Evolutionary conservation across 2,888 invertebrate genomes (phyloP).

Genomic region (Cheilosia vulpina): DNA sequence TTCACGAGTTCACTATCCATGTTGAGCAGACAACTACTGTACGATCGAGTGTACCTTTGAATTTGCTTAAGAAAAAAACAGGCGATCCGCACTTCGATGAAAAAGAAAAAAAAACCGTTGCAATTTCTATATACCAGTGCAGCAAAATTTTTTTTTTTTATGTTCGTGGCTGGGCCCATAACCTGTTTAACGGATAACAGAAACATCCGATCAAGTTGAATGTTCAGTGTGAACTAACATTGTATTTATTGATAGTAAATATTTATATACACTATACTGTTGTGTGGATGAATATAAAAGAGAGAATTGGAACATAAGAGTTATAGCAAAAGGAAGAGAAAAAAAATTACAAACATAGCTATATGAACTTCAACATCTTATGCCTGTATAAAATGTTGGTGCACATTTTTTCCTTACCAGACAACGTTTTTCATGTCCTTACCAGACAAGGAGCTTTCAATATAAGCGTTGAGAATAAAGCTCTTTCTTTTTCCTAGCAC

Average conservation of each 20-base stretch:
- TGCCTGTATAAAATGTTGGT: too few species aligned
- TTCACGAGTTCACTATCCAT: background rate
- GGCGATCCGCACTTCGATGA: too few species aligned
- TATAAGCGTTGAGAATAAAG: too few species aligned
- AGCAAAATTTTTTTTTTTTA: background rate
- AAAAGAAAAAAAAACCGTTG: background rate
- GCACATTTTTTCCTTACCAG: too few species aligned
- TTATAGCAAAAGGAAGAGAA: background rate
- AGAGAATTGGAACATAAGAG: background rate
- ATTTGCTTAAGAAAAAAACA: background rate
- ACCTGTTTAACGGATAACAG: background rate
- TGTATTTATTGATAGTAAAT: background rate
- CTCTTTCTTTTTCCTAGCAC: too few species aligned
- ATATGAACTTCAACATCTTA: too few species aligned
- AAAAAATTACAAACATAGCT: background rate
- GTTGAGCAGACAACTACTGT: background rate
- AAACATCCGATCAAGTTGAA: background rate
- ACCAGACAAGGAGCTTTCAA: too few species aligned
- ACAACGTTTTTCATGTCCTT: too few species aligned
- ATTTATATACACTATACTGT: background rate
- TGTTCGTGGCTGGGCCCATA: background rate
- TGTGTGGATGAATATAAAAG: background rate
- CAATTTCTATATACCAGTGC: background rate
- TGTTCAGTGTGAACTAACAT: background rate
- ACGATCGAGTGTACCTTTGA: conserved; percentile 1